These are phyloP conservation scores for Agrochola lota DNA, from an alignment of 2,888 invertebrate species.

Conservation along the genomic window DNA sequence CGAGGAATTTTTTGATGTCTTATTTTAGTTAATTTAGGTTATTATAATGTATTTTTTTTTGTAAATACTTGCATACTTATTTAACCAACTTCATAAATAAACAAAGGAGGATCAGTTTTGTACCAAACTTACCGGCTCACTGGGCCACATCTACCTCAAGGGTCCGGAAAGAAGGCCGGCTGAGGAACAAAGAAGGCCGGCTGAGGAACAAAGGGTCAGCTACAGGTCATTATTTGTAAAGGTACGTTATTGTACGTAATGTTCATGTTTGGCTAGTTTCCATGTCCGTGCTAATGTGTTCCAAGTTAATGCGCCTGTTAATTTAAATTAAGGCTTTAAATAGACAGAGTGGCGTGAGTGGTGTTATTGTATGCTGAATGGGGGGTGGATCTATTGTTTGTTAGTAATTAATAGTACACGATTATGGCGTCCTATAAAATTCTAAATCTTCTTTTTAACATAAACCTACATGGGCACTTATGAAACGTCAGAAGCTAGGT, in stretches of 20 bases:
- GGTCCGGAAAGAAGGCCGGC: conserved; percentile 42
- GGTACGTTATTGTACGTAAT: conserved; percentile 34
- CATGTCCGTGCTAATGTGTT: conserved; percentile 35
- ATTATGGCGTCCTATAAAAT: neutral
- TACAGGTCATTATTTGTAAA: conserved; percentile 36
- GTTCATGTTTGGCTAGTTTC: conserved; percentile 27
- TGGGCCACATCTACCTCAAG: neutral
- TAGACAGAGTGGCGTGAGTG: neutral
- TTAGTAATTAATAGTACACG: neutral
- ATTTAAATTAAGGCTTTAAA: conserved; percentile 36
- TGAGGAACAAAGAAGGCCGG: conserved; percentile 20
- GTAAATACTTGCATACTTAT: neutral
- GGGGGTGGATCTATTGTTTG: no score
- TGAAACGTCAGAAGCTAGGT: no score
- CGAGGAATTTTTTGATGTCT: no score
- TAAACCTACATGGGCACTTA: no score
- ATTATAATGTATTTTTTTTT: neutral
- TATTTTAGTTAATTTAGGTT: neutral
- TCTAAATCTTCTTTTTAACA: no score
- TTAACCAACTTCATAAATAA: neutral
- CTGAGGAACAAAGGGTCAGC: conserved; percentile 16
- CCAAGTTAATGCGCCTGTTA: conserved; percentile 16
- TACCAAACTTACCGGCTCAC: neutral
- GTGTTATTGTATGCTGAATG: neutral
- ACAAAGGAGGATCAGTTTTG: conserved; percentile 14